Evolutionary conservation across 2,113 vertebrate species (phyloP).

Genomic region (Acanthisitta chloris): DNA sequence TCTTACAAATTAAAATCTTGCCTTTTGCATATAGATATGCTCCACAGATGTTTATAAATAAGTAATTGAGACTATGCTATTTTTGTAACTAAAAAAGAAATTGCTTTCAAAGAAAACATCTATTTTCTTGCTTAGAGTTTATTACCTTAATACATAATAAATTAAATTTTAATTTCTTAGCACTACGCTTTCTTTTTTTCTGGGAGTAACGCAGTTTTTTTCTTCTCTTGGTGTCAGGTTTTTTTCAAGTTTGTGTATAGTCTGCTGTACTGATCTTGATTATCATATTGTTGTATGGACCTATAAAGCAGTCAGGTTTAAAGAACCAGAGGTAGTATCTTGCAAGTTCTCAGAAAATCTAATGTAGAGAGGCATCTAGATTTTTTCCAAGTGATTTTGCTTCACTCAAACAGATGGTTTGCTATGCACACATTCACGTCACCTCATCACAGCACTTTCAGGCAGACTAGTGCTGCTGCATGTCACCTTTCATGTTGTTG

Average conservation of each 20-base stretch:
- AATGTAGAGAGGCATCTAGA: not conserved
- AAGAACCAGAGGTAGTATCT: not conserved
- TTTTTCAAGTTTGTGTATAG: not conserved
- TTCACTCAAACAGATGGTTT: not conserved
- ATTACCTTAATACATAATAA: not conserved
- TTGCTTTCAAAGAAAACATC: not conserved
- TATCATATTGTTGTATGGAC: not conserved
- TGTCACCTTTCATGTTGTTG: not conserved
- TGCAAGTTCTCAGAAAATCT: not conserved
- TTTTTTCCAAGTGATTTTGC: not conserved
- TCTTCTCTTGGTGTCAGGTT: not conserved
- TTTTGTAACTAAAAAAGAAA: not conserved
- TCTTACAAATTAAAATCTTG: not conserved
- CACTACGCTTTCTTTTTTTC: not conserved
- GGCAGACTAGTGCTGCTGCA: rapidly evolving
- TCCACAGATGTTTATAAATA: not conserved
- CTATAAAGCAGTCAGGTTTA: not conserved
- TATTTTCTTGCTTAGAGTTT: not conserved
- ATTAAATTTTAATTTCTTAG: not conserved
- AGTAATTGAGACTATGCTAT: not conserved
- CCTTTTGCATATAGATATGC: not conserved
- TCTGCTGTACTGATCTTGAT: not conserved
- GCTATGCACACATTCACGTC: not conserved
- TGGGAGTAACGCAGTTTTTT: not conserved
- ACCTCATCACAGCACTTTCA: not conserved